Conservation (phyloP, 1,140 invertebrate genomes). For the Sycophaga agraensis region DNA sequence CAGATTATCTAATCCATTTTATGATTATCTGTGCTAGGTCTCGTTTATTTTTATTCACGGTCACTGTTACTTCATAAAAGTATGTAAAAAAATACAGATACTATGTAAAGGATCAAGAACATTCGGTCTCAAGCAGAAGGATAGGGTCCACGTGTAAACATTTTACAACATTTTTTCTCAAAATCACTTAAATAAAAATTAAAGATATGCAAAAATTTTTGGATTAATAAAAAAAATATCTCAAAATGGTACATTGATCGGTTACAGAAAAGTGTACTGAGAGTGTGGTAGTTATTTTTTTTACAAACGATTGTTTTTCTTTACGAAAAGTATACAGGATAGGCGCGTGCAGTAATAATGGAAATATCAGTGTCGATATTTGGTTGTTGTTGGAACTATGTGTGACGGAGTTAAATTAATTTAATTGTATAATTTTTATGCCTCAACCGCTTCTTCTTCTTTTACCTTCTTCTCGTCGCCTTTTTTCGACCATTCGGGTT, state of each 20-base stretch:
- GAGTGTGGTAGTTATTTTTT: not conserved
- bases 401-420: slow-evolving; percentile 30
- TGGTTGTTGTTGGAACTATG: slow-evolving; percentile 33
- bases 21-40: too few relatives aligned
- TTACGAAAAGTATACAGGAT: slow-evolving; percentile 1
- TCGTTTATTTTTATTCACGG: too few relatives aligned
- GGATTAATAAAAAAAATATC: not conserved
- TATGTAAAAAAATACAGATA: too few relatives aligned
- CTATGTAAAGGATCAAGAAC: too few relatives aligned
- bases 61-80: too few relatives aligned
- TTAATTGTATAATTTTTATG: slow-evolving; percentile 61
- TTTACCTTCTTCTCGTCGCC: slow-evolving; percentile 87
- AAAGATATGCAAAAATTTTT: not conserved
- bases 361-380: slow-evolving; percentile 8
- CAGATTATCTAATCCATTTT: too few relatives aligned
- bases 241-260: not conserved
- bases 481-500: slow-evolving; percentile 89
- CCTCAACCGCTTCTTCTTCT: slow-evolving; percentile 75
- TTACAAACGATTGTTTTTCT: slow-evolving; percentile 20
- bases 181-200: too few relatives aligned
- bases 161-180: too few relatives aligned
- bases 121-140: too few relatives aligned
- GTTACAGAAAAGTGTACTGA: too few relatives aligned
- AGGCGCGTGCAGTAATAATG: slow-evolving; percentile 10
- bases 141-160: too few relatives aligned